phyloP scores from a whole-genome alignment of 2,888 invertebrate genomes.

The Chloroclystis v-ata region DNA sequence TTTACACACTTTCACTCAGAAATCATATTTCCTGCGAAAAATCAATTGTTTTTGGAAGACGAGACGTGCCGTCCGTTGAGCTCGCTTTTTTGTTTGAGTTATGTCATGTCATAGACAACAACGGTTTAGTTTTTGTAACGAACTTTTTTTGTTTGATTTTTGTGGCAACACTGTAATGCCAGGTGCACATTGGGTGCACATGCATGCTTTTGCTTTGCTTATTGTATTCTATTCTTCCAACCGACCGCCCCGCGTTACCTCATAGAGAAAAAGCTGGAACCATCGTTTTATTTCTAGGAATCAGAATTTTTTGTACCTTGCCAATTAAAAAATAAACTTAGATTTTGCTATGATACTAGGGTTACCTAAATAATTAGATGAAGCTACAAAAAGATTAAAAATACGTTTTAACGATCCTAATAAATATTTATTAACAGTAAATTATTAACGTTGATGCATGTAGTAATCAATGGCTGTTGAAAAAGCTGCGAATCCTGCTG shows the following conservation, averaged over 20 bases:
- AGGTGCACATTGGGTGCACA: no score
- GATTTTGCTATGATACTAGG: no score
- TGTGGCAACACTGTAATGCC: no score
- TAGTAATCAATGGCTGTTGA: constrained; percentile 98
- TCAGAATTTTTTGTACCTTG: no score
- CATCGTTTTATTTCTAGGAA: no score
- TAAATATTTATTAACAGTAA: constrained; percentile 9
- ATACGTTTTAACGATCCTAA: constrained; percentile 2
- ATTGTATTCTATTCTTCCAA: no score
- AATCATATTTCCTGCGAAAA: constrained; percentile 18
- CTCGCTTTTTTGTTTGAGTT: not conserved
- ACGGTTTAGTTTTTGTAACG: not conserved
- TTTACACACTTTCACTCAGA: constrained; percentile 38
- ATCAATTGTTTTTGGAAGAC: constrained; percentile 33
- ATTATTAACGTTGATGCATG: constrained; percentile 79
- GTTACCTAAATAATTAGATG: no score
- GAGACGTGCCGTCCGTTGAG: constrained; percentile 37
- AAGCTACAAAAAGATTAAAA: not conserved
- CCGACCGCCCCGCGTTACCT: no score
- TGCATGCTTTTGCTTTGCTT: no score
- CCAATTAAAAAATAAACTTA: no score
- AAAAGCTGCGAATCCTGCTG: constrained; percentile 98
- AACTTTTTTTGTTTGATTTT: no score
- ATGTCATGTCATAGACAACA: not conserved
- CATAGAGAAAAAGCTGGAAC: no score